Conservation (phyloP, 2,113 vertebrate species). For the Plestiodon gilberti region DNA sequence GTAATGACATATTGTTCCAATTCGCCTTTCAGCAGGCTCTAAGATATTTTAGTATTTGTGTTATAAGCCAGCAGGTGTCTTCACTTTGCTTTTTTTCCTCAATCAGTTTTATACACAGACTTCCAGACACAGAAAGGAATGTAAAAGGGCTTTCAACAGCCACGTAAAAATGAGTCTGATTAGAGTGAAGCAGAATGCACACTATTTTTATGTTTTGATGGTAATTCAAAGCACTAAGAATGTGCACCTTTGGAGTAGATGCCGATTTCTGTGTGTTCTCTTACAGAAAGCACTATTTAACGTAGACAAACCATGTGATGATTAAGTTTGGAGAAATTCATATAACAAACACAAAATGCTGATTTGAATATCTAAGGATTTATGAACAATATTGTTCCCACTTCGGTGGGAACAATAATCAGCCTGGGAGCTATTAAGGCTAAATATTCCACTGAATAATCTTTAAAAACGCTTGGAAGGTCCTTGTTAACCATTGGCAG, state of each 20-base stretch:
- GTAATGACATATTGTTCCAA: conserved; percentile 92
- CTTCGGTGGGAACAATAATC: conserved; percentile 75
- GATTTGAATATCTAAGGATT: conserved; percentile 81
- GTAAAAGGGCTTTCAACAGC: conserved; percentile 84
- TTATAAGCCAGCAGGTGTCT: conserved; percentile 93
- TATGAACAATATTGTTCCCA: no score
- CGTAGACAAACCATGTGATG: conserved; percentile 75
- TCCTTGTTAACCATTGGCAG: conserved; percentile 65
- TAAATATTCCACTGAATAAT: conserved; percentile 75
- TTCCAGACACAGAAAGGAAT: conserved; percentile 88
- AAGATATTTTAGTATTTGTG: conserved; percentile 88
- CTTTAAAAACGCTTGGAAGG: conserved; percentile 72
- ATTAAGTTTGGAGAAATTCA: conserved; percentile 75
- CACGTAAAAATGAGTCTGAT: conserved; percentile 87
- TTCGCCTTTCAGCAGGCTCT: conserved; percentile 84
- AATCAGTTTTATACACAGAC: conserved; percentile 87
- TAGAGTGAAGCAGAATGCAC: conserved; percentile 73
- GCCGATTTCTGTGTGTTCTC: conserved; percentile 70
- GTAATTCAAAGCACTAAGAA: conserved; percentile 78
- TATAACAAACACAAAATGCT: conserved; percentile 78
- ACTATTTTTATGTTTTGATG: conserved; percentile 80
- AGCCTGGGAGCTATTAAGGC: conserved; percentile 72
- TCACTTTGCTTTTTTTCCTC: conserved; percentile 85
- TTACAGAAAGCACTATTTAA: conserved; percentile 75
- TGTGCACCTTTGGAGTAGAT: conserved; percentile 70